Evolutionary conservation across 1,140 invertebrate species (phyloP), one percentile per base, ranked within the genome.

Genomic region (Hycleus cichorii): DNA sequence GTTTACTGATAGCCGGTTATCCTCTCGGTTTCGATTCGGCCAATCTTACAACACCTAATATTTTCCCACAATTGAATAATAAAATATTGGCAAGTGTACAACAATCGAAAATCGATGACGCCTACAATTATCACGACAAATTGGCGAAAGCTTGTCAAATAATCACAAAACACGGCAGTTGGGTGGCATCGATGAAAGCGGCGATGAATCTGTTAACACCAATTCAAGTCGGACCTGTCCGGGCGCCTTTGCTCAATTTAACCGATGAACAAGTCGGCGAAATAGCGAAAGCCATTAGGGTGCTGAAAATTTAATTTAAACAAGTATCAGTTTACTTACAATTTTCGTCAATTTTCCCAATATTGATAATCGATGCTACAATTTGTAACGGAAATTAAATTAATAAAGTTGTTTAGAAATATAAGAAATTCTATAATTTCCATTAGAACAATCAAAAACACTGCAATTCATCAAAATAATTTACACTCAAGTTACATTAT

Each of bases 161-260:
- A 39, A 78, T 81, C 49, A 73, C 72, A 3, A 75, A 75, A 71
- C 64, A 80, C 64, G 80, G 81, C 63, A 66, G 72, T 32, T 85
- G 82, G 82, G 80, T 86, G 1, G 77, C 80, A 11, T 78, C 81
- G 40, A 85, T 86, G 83, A 87, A 87, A 72, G 70, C 72, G 24
- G 82, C 82, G 4, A 86, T 86, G 84, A 73, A 77, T 60, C 59
- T 81, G 1, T 65, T 80, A 1, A 81, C 80, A 2, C 76, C 78
- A 1, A 74, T 87, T 6, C 75, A 82, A 47, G 73, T 81, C 47
- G 84, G 85, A 4, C 77, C 78, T 12, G 77, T 78, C 5, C 75
- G 82, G 10, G 59, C 76, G 11, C 84, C 84, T 0, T 69, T 80
- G 3, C 64, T 60, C 32, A 59, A 73, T 47, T 62, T 83, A 1